These are phyloP conservation scores for Graptemys geographica DNA, from an alignment of 2,797 vertebrate species.

Conservation along the genomic window DNA sequence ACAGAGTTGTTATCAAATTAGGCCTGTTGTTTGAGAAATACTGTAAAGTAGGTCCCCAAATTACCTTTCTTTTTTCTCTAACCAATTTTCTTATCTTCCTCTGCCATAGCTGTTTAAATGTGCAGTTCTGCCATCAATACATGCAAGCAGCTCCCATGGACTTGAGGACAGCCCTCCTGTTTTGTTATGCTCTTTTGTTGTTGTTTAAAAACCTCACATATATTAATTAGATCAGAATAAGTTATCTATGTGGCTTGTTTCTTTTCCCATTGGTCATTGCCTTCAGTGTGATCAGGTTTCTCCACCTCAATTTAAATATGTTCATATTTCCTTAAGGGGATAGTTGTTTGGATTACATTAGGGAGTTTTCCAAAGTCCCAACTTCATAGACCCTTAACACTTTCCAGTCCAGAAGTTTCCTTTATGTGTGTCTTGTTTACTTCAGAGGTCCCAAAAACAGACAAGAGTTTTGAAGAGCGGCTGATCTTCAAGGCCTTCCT, in stretches of 20 bases:
- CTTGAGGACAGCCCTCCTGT: not conserved
- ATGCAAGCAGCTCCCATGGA: not conserved
- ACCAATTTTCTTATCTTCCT: not conserved
- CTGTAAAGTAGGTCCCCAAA: not conserved
- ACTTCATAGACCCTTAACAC: not conserved
- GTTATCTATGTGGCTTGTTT: not conserved
- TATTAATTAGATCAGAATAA: not conserved
- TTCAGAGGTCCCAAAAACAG: conserved; percentile 97
- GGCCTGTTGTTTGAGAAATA: not conserved
- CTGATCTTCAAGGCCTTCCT: conserved; percentile 97
- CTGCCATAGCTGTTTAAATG: not conserved
- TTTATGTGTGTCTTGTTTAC: conserved; percentile 12
- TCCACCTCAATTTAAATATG: not conserved
- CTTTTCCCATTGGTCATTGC: not conserved
- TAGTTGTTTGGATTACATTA: not conserved
- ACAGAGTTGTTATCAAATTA: not conserved
- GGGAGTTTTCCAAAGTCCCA: not conserved
- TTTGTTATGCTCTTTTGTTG: not conserved
- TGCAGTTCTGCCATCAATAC: not conserved
- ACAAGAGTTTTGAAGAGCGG: conserved; percentile 95
- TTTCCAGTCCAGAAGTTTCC: not conserved
- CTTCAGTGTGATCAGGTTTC: not conserved
- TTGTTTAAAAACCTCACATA: not conserved
- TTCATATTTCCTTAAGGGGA: not conserved
- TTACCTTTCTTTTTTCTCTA: not conserved